Evolutionary conservation across 2,888 invertebrate genomes (phyloP).

Genomic region (Drosophila mayaguana): DNA sequence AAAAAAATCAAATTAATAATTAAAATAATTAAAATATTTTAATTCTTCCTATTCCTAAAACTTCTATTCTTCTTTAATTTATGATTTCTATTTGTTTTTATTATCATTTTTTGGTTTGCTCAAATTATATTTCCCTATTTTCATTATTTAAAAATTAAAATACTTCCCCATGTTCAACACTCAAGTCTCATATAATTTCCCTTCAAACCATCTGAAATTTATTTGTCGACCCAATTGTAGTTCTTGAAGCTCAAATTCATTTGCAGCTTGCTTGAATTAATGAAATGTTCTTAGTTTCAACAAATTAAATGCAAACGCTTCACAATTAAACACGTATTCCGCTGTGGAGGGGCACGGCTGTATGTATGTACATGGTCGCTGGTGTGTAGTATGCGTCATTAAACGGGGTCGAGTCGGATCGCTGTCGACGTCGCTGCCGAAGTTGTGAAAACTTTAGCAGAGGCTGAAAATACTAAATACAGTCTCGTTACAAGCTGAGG

Average conservation of each 20-base stretch:
- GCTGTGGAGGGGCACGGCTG: slow-evolving; percentile 24
- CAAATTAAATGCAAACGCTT: slow-evolving; percentile 80
- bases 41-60: too few species aligned
- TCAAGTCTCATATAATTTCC: background rate
- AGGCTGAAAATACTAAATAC: slow-evolving; percentile 82
- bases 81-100: too few species aligned
- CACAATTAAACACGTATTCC: slow-evolving; percentile 68
- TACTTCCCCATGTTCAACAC: background rate
- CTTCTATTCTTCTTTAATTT: too few species aligned
- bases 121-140: background rate
- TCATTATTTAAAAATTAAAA: background rate
- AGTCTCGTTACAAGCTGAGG: slow-evolving; percentile 82
- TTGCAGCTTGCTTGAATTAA: slow-evolving; percentile 63
- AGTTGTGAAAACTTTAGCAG: slow-evolving; percentile 76
- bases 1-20: too few species aligned
- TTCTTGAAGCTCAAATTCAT: slow-evolving; percentile 11
- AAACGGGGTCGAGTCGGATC: slow-evolving; percentile 34
- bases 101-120: too few species aligned
- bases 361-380: slow-evolving; percentile 15
- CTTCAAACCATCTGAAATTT: slow-evolving; percentile 1
- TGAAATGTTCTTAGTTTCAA: slow-evolving; percentile 71
- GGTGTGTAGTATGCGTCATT: slow-evolving; percentile 58
- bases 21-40: too few species aligned
- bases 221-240: slow-evolving; percentile 8
- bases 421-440: slow-evolving; percentile 54